phyloP scores from a whole-genome alignment of 2,888 invertebrate genomes.

The Caenorhabditis panamensis region DNA sequence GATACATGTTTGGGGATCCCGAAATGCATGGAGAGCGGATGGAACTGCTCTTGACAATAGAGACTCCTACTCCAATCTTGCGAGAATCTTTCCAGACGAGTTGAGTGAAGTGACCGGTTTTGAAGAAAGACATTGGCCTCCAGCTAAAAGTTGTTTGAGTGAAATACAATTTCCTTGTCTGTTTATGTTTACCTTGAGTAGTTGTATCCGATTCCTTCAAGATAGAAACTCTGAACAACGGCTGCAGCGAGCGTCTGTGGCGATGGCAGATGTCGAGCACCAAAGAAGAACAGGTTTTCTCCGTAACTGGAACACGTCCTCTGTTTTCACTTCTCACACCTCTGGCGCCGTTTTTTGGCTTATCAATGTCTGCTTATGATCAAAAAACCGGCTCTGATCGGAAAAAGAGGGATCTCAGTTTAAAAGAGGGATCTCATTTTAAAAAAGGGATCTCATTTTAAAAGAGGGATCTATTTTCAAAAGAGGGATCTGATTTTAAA shows the following conservation, averaged over 20 bases:
- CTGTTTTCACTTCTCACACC: slow-evolving; percentile 27
- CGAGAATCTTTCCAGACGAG: slow-evolving; percentile 74
- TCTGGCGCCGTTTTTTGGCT: slow-evolving; percentile 16
- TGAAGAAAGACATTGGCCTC: slow-evolving; percentile 65
- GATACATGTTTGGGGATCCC: slow-evolving; percentile 44
- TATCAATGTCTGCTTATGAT: slow-evolving; percentile 11
- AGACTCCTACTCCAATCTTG: slow-evolving; percentile 76
- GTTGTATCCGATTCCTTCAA: slow-evolving; percentile 74
- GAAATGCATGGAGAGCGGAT: slow-evolving; percentile 53
- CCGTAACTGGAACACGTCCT: slow-evolving; percentile 70
- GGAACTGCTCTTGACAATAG: slow-evolving; percentile 58
- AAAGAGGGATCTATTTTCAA: too few species aligned
- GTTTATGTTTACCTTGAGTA: slow-evolving; percentile 65
- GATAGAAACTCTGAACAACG: slow-evolving; percentile 74
- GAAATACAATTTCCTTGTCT: too few species aligned
- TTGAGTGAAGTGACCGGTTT: slow-evolving; percentile 79
- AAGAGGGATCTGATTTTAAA: too few species aligned
- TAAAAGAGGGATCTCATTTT: too few species aligned
- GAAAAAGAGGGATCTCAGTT: too few species aligned
- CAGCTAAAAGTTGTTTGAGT: slow-evolving; percentile 55
- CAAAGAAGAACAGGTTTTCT: slow-evolving; percentile 78
- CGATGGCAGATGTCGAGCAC: slow-evolving; percentile 66
- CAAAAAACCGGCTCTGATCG: too few species aligned
- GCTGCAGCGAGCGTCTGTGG: slow-evolving; percentile 75
- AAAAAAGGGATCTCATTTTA: too few species aligned